These are phyloP conservation scores for Takifugu rubripes DNA, from an alignment of 2,797 vertebrate genomes.

Conservation along the genomic window DNA sequence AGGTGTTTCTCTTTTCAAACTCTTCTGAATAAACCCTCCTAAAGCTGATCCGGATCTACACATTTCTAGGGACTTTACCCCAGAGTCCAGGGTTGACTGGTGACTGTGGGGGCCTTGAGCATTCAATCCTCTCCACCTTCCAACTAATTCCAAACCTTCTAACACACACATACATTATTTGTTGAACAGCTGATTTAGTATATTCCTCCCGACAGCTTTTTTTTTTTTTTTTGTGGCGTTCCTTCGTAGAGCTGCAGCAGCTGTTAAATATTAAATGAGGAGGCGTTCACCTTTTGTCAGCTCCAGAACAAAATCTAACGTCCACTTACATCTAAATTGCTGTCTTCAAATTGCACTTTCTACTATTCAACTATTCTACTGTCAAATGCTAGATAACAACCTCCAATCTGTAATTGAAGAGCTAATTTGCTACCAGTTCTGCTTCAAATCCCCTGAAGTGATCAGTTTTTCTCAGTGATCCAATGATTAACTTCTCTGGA, in stretches of 20 bases:
- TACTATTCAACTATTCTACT: too few species aligned
- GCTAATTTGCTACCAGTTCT: too few species aligned
- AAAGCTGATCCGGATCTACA: too few species aligned
- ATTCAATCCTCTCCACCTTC: neutral
- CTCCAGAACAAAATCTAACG: neutral
- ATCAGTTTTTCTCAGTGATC: too few species aligned
- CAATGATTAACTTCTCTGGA: too few species aligned
- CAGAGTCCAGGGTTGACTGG: conserved; percentile 16
- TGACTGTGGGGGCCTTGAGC: conserved; percentile 15
- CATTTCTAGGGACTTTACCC: too few species aligned
- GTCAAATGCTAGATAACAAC: too few species aligned
- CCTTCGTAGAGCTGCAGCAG: neutral
- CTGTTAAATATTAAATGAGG: neutral
- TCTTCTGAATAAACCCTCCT: neutral
- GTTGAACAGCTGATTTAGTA: too few species aligned
- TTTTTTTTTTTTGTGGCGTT: neutral
- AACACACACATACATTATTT: neutral
- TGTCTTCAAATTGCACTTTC: too few species aligned
- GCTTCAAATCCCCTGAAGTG: too few species aligned
- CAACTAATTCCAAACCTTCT: neutral
- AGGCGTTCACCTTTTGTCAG: conserved; percentile 2
- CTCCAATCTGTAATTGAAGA: too few species aligned
- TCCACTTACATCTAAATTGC: too few species aligned
- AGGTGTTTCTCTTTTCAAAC: neutral
- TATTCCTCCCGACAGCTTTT: neutral